These are phyloP conservation scores for Pluvialis apricaria DNA, from an alignment of 2,113 vertebrate species.

Conservation along the genomic window DNA sequence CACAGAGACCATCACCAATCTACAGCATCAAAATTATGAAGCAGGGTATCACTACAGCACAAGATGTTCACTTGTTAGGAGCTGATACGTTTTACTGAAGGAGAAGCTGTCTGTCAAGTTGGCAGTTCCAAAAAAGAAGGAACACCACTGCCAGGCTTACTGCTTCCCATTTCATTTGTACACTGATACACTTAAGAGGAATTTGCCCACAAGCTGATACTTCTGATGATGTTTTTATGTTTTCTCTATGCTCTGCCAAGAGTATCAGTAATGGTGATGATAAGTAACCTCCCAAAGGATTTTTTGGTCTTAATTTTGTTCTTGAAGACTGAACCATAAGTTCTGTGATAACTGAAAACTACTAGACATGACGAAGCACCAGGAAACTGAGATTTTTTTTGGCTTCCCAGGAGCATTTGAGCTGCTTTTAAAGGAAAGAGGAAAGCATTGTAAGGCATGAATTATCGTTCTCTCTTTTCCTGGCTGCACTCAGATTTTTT, in stretches of 20 bases:
- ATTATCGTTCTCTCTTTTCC: not conserved
- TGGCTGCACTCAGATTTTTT: not conserved
- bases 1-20: fast-evolving
- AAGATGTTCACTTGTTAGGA: not conserved
- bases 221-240: not conserved
- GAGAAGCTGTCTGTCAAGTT: not conserved
- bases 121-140: not conserved
- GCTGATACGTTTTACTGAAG: not conserved
- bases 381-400: not conserved
- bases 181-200: not conserved
- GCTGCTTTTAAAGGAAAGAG: not conserved
- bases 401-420: not conserved
- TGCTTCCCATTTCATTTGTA: not conserved
- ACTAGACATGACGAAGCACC: not conserved
- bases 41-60: not conserved
- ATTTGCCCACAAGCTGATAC: not conserved
- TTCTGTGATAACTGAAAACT: not conserved
- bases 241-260: not conserved
- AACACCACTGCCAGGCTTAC: not conserved
- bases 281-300: not conserved
- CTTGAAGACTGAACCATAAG: not conserved
- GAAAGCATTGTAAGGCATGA: not conserved
- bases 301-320: not conserved
- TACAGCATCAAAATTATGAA: not conserved
- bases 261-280: not conserved